Percentiles rank a stretch among this genome's conserved stretches.
phyloP scores from a whole-genome alignment of 2,888 invertebrate genomes.

The Aphodius granarius region DNA sequence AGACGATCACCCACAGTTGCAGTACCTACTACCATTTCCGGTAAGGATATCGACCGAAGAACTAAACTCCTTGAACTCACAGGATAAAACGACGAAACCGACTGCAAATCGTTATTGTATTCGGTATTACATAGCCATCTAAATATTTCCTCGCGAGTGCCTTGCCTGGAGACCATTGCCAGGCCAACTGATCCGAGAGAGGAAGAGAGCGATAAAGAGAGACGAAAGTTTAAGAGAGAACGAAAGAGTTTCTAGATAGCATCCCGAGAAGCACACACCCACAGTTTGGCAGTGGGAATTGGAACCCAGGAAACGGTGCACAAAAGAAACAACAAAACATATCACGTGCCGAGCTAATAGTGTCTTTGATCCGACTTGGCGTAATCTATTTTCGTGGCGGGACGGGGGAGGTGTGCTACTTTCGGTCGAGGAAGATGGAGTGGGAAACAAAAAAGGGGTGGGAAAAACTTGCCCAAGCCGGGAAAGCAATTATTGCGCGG shows the following conservation, averaged over 20 bases:
- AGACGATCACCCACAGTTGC: neutral
- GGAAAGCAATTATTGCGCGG: constrained; percentile 21
- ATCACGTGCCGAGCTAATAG: constrained; percentile 25
- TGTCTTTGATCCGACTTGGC: constrained; percentile 25
- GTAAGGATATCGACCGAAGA: neutral
- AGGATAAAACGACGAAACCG: neutral
- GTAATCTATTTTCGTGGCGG: constrained; percentile 23
- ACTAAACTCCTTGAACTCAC: neutral
- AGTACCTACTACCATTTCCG: neutral
- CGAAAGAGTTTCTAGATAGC: neutral
- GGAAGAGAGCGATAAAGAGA: neutral
- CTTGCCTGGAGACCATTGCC: neutral
- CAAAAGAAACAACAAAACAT: constrained; percentile 21
- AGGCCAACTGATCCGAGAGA: neutral
- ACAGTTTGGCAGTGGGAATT: constrained; percentile 2
- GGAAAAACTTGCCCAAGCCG: constrained; percentile 4
- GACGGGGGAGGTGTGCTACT: neutral
- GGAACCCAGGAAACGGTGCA: constrained; percentile 16
- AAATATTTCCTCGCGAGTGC: neutral
- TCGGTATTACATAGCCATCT: constrained; percentile 7
- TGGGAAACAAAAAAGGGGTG: constrained; percentile 1
- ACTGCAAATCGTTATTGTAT: constrained; percentile 11
- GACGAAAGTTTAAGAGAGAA: neutral
- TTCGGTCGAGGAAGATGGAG: constrained; percentile 2
- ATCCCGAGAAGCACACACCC: neutral